phyloP scores from a whole-genome alignment of 2,888 invertebrate species.

The Lordiphosa andalusiaca region DNA sequence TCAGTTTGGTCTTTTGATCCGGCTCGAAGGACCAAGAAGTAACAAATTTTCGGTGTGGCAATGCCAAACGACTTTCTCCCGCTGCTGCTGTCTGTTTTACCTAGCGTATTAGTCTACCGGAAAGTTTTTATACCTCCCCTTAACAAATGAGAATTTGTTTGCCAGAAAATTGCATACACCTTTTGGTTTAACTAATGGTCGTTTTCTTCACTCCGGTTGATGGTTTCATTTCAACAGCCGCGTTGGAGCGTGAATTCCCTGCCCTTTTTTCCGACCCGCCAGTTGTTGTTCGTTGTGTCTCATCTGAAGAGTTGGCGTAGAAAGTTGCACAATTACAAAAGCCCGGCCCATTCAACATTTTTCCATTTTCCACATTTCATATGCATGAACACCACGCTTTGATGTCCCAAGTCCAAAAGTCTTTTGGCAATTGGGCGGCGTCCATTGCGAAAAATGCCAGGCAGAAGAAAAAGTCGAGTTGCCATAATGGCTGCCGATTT shows the following conservation, averaged over 20 bases:
- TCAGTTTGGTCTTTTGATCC: too few species aligned
- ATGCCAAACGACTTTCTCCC: too few species aligned
- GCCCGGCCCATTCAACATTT: conserved; percentile 42
- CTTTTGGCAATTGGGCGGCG: conserved; percentile 52
- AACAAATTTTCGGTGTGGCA: too few species aligned
- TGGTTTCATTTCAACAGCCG: conserved; percentile 30
- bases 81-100: too few species aligned
- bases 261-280: conserved; percentile 8
- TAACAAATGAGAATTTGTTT: too few species aligned
- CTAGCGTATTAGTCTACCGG: too few species aligned
- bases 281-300: background rate
- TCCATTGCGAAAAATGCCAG: conserved; percentile 22
- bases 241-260: conserved; percentile 40
- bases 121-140: too few species aligned
- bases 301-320: conserved; percentile 23
- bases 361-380: conserved; percentile 37
- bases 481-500: conserved; percentile 38
- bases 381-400: conserved; percentile 51
- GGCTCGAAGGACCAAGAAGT: too few species aligned
- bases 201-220: conserved; percentile 5
- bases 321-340: conserved; percentile 72
- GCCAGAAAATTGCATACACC: too few species aligned
- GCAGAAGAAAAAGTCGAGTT: conserved; percentile 19
- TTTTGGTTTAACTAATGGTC: background rate
- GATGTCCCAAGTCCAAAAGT: conserved; percentile 37